phyloP scores from a whole-genome alignment of 2,888 invertebrate species.

The Siphonodentalium dalli region DNA sequence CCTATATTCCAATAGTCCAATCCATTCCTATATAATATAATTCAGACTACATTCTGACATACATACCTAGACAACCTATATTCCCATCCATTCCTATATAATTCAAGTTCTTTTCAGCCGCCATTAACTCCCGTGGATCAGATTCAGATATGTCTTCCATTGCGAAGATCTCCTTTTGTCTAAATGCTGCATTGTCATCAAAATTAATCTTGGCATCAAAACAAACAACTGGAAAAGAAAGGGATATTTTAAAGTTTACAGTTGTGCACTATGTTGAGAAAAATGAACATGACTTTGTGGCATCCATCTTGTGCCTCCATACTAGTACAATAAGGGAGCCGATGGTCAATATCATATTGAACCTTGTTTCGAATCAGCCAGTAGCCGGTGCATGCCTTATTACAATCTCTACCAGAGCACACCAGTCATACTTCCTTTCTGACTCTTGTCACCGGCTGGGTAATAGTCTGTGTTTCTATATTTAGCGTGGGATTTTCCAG shows the following conservation, averaged over 20 bases:
- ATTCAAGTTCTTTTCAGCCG: slow-evolving; percentile 86
- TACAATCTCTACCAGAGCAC: too few species aligned
- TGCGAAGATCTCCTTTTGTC: slow-evolving; percentile 84
- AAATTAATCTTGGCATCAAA: slow-evolving; percentile 99
- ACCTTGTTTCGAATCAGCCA: too few species aligned
- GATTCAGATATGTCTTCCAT: slow-evolving; percentile 85
- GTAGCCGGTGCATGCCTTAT: too few species aligned
- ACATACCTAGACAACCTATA: slow-evolving; percentile 83
- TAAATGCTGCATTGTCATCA: slow-evolving; percentile 96
- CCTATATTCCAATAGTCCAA: too few species aligned
- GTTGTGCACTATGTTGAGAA: background rate
- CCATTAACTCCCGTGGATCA: slow-evolving; percentile 95
- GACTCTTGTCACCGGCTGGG: too few species aligned
- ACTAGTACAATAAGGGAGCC: too few species aligned
- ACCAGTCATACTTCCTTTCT: too few species aligned
- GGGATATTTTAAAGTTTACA: background rate
- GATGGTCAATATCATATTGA: too few species aligned
- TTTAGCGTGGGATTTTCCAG: too few species aligned
- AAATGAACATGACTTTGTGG: background rate
- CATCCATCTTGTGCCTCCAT: background rate
- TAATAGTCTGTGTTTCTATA: too few species aligned
- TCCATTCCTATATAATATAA: too few species aligned
- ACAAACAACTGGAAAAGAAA: slow-evolving; percentile 76
- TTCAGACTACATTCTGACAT: too few species aligned
- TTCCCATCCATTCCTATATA: slow-evolving; percentile 98